Base-by-base conservation (phyloP, 2,113 vertebrate species). In the Otocyon megalotis region DNA sequence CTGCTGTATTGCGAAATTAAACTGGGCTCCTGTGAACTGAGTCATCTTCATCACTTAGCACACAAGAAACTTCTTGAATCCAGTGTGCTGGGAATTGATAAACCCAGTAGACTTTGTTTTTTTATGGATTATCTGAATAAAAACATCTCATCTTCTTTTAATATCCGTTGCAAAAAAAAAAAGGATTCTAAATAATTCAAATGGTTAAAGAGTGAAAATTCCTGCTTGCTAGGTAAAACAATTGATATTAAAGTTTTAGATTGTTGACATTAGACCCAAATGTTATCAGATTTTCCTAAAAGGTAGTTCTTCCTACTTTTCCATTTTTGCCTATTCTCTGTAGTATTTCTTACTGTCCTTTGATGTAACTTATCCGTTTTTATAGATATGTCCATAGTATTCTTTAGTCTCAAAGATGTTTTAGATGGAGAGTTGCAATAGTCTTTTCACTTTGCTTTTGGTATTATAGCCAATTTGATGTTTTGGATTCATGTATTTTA, bases 61-160 rank as follows among this genome's bases (percentile, higher is more conserved):
- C 13, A 53, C 7, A 72, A 56, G 6, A 13, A 35, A 15, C 35
- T 65, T 97, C 37, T 89, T 86, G 32, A 90, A 67, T 74, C 4
- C 28, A 79, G 1, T 32, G 48, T 22, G 16, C 10, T 54, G 35
- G 69, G 8, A 35, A 48, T 74, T 30, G 8, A 28, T 43, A 96
- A 86, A 22, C 30, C 37, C 50, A 86, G 1, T 17, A 32, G 9
- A 56, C 60, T 86, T 43, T 87, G 12, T 1, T 35, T 95, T 90
- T 65, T 28, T 22, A 7, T 50, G 13, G 3, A 53, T 50, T 43
- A 65, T 53, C 35, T 58, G 72, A 74, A 63, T 56, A 8, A 7
- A 77, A 90, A 71, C 79, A 88, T 8, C 12, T 58, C 50, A 74
- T 76, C 32, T 90, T 92, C n/a, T 32, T 94, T 93, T 96, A 50